Conservation (phyloP, 2,113 vertebrate species). For the Pithys albifrons region DNA sequence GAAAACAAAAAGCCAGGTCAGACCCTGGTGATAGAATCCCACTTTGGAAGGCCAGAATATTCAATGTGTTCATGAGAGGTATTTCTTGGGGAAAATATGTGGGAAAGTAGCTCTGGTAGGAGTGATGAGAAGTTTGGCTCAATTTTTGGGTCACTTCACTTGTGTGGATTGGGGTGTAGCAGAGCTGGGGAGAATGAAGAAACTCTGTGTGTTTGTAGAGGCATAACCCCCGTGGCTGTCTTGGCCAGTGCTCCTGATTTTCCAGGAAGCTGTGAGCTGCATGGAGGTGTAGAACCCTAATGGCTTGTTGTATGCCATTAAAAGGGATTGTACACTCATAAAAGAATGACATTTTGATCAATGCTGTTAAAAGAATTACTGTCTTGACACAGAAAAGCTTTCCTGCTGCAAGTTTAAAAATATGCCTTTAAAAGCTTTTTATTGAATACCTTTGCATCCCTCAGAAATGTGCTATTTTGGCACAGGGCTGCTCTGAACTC, state of each 20-base stretch:
- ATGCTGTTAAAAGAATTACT: slow-evolving; percentile 95
- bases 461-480: slow-evolving; percentile 87
- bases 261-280: slow-evolving; percentile 81
- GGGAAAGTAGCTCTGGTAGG: neutral
- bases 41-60: neutral
- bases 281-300: slow-evolving; percentile 85
- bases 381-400: slow-evolving; percentile 98
- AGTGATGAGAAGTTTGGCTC: neutral
- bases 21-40: neutral
- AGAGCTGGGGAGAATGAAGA: neutral
- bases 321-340: slow-evolving; percentile 92
- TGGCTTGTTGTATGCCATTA: slow-evolving; percentile 89
- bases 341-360: slow-evolving; percentile 97
- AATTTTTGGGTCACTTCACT: slow-evolving; percentile 55
- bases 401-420: slow-evolving; percentile 88
- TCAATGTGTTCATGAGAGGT: neutral
- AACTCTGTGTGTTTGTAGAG: slow-evolving; percentile 54
- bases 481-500: slow-evolving; percentile 74
- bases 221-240: slow-evolving; percentile 57
- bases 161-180: slow-evolving; percentile 47
- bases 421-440: slow-evolving; percentile 91
- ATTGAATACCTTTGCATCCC: slow-evolving; percentile 91
- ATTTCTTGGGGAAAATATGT: neutral
- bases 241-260: slow-evolving; percentile 77
- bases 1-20: neutral